Conservation (phyloP, 2,113 vertebrate species). For the Nematolebias whitei region DNA sequence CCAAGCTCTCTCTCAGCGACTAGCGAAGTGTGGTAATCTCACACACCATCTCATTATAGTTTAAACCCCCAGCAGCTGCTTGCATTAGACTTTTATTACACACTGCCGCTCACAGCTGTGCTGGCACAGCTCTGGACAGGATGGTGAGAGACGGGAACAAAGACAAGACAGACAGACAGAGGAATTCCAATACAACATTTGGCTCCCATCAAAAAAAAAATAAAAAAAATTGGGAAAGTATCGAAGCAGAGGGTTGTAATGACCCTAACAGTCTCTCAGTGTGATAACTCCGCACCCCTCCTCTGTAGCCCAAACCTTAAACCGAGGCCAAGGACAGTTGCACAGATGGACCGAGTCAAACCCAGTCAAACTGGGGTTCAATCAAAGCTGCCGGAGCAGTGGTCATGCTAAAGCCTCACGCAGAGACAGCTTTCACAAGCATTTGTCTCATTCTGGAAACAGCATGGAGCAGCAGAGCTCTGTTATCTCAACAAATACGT, state of each 20-base stretch:
- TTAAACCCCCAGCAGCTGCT: slow-evolving; percentile 81
- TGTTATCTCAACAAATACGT: slow-evolving; percentile 63
- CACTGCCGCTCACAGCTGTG: slow-evolving; percentile 80
- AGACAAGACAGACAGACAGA: slow-evolving; percentile 56
- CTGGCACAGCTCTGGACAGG: slow-evolving; percentile 74
- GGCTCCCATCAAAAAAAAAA: slow-evolving; percentile 71
- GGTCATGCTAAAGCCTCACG: slow-evolving; percentile 63
- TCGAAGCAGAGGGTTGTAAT: slow-evolving; percentile 72
- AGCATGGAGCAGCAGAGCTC: slow-evolving; percentile 43
- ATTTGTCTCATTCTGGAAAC: slow-evolving; percentile 64
- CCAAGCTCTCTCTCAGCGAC: slow-evolving; percentile 75
- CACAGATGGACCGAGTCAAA: slow-evolving; percentile 77
- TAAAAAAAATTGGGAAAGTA: slow-evolving; percentile 45
- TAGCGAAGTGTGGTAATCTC: slow-evolving; percentile 80
- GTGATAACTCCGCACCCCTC: slow-evolving; percentile 59
- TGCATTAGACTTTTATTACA: slow-evolving; percentile 83
- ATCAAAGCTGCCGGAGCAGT: slow-evolving; percentile 66
- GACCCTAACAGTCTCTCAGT: slow-evolving; percentile 75
- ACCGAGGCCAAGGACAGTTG: slow-evolving; percentile 73
- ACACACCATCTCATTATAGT: slow-evolving; percentile 83
- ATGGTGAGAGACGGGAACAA: slow-evolving; percentile 76
- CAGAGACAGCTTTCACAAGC: slow-evolving; percentile 64
- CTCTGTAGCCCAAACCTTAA: slow-evolving; percentile 46
- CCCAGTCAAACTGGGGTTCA: slow-evolving; percentile 67
- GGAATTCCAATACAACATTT: slow-evolving; percentile 78